Evolutionary conservation across 2,888 invertebrate species (phyloP).

Genomic region (Hedya salicella): DNA sequence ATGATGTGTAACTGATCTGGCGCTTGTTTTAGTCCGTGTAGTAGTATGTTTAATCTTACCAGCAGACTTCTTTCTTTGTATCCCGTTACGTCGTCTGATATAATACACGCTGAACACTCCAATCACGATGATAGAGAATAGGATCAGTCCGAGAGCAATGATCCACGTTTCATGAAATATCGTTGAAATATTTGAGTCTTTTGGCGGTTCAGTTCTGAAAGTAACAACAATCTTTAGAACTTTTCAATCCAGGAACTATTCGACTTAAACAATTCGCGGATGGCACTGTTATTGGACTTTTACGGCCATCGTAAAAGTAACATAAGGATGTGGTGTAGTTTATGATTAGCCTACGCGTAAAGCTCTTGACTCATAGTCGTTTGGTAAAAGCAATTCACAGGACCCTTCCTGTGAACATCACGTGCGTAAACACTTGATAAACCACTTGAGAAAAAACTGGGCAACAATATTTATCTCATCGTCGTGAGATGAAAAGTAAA

Average conservation of each 20-base stretch:
- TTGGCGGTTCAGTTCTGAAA: conserved; percentile 77
- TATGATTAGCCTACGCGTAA: conserved; percentile 36
- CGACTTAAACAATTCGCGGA: conserved; percentile 28
- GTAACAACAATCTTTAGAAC: conserved; percentile 22
- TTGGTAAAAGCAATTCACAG: conserved; percentile 36
- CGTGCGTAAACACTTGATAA: conserved; percentile 38
- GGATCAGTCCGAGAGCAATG: conserved; percentile 71
- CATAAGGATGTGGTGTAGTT: conserved; percentile 36
- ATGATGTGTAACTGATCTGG: conserved; percentile 8
- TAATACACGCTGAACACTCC: conserved; percentile 77
- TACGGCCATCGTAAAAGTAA: conserved; percentile 28
- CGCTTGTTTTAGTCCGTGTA: conserved; percentile 15
- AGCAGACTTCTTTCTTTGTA: conserved; percentile 77
- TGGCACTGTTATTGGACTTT: conserved; percentile 11
- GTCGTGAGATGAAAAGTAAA: conserved; percentile 9
- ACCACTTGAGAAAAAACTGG: conserved; percentile 37
- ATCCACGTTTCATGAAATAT: conserved; percentile 80
- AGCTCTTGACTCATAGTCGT: conserved; percentile 36
- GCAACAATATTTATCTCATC: conserved; percentile 21
- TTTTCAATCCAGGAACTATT: conserved; percentile 15
- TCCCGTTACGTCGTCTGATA: conserved; percentile 71
- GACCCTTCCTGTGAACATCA: conserved; percentile 35
- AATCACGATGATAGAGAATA: conserved; percentile 74
- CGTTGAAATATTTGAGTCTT: conserved; percentile 74
- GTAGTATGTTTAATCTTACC: conserved; percentile 63